These are phyloP conservation scores for Octomys mimax DNA, from an alignment of 2,797 vertebrate species.

Conservation along the genomic window DNA sequence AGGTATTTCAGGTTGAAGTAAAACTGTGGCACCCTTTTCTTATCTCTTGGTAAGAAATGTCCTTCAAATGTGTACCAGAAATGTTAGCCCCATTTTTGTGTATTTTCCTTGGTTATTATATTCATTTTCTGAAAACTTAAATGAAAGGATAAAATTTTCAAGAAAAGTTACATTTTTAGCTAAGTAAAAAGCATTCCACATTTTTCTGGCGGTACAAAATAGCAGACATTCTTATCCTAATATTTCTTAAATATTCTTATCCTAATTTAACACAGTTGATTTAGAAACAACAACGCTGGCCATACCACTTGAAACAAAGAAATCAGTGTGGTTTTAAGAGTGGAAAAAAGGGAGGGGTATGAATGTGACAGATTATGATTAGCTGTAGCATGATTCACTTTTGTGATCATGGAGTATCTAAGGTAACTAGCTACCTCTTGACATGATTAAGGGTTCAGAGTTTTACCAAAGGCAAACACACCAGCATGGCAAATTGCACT, in stretches of 20 bases:
- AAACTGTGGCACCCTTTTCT: not conserved
- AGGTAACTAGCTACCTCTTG: not conserved
- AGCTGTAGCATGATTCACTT: constrained; percentile 4
- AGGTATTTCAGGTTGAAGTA: not conserved
- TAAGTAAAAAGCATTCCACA: not conserved
- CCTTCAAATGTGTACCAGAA: not conserved
- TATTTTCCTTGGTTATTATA: constrained; percentile 39
- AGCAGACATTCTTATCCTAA: constrained; percentile 12
- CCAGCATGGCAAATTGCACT: not conserved
- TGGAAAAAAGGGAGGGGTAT: not conserved
- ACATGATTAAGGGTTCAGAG: constrained; percentile 37
- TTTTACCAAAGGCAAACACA: not conserved
- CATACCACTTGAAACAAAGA: constrained; percentile 21
- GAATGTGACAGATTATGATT: not conserved
- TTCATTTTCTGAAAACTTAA: constrained; percentile 52
- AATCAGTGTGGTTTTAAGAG: not conserved
- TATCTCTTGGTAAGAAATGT: constrained; percentile 14
- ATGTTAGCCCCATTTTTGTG: not conserved
- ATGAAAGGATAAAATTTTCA: not conserved
- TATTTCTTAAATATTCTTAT: not conserved
- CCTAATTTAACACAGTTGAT: not conserved
- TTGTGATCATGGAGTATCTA: not conserved
- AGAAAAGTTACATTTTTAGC: constrained; percentile 29
- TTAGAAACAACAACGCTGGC: constrained; percentile 12
- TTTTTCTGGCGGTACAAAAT: not conserved